Evolutionary conservation across 2,888 invertebrate species (phyloP).

Genomic region (Cataglyphis livida): DNA sequence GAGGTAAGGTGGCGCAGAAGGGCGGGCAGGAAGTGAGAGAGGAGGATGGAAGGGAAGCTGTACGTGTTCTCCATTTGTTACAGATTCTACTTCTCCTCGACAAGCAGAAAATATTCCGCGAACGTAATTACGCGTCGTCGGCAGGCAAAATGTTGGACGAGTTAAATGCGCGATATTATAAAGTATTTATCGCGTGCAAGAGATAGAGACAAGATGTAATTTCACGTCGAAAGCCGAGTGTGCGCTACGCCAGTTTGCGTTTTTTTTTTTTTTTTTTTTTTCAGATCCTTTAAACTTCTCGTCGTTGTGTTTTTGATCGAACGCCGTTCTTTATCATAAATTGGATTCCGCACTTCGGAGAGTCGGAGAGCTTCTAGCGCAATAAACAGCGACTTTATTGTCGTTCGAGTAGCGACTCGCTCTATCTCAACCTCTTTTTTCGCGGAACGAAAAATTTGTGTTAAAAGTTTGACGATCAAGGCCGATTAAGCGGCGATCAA

Average conservation of each 20-base stretch:
- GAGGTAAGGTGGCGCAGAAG: neutral
- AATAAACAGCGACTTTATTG: slow-evolving; percentile 20
- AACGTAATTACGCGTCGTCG: slow-evolving; percentile 42
- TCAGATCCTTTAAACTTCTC: slow-evolving; percentile 29
- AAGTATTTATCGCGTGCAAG: slow-evolving; percentile 48
- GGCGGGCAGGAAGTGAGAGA: neutral
- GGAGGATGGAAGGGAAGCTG: neutral
- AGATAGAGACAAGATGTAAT: slow-evolving; percentile 49
- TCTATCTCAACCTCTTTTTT: neutral
- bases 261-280: neutral
- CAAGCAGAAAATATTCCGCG: slow-evolving; percentile 30
- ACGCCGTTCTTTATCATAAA: slow-evolving; percentile 18
- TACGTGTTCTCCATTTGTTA: slow-evolving; percentile 38
- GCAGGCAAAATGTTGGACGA: slow-evolving; percentile 39
- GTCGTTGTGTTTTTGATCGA: slow-evolving; percentile 14
- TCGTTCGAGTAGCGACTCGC: neutral
- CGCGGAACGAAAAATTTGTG: neutral
- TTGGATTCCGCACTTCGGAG: slow-evolving; percentile 21
- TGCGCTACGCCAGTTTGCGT: slow-evolving; percentile 16
- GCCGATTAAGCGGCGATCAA: neutral
- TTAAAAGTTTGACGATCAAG: slow-evolving; percentile 4
- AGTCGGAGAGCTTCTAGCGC: neutral
- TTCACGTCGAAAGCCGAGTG: slow-evolving; percentile 23
- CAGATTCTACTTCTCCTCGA: slow-evolving; percentile 34
- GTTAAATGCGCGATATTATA: slow-evolving; percentile 43